Percentiles rank a stretch among this genome's conserved stretches.
phyloP scores from a whole-genome alignment of 2,797 vertebrate genomes.

The Rousettus madagascariensis region DNA sequence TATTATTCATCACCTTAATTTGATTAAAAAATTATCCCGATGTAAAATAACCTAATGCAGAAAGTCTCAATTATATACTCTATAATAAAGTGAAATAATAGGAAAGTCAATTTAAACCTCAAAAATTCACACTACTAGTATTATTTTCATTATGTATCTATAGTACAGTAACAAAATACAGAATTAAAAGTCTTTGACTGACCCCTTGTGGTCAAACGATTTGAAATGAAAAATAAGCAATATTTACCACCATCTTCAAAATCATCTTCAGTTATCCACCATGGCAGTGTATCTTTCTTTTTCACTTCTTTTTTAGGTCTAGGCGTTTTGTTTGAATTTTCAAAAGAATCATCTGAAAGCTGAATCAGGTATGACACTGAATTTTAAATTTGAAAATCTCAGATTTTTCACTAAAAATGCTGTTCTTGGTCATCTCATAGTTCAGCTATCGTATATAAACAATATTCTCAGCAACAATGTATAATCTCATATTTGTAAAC shows the following conservation, averaged over 20 bases:
- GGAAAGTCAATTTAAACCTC: constrained; percentile 40
- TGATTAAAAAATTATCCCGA: constrained; percentile 10
- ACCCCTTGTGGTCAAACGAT: constrained; percentile 82
- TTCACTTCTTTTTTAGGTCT: constrained; percentile 80
- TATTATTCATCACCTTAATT: background rate
- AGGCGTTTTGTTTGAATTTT: constrained; percentile 81
- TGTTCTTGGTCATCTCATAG: background rate
- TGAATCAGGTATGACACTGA: constrained; percentile 74
- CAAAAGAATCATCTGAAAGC: constrained; percentile 96
- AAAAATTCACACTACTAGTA: constrained; percentile 2
- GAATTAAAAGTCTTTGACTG: constrained; percentile 75
- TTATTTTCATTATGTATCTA: constrained; percentile 17
- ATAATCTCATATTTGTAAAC: background rate
- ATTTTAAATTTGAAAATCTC: constrained; percentile 8
- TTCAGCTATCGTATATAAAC: background rate
- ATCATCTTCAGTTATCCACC: constrained; percentile 88
- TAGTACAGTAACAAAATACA: background rate
- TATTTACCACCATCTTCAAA: constrained; percentile 82
- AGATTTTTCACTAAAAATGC: background rate
- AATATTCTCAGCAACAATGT: background rate
- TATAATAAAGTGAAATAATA: background rate
- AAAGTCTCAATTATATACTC: constrained; percentile 13
- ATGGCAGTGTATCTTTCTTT: constrained; percentile 82
- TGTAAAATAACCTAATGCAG: constrained; percentile 41
- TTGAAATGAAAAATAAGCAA: constrained; percentile 49